Evolutionary conservation across 2,888 invertebrate species (phyloP).

Genomic region (Watsonalla binaria): DNA sequence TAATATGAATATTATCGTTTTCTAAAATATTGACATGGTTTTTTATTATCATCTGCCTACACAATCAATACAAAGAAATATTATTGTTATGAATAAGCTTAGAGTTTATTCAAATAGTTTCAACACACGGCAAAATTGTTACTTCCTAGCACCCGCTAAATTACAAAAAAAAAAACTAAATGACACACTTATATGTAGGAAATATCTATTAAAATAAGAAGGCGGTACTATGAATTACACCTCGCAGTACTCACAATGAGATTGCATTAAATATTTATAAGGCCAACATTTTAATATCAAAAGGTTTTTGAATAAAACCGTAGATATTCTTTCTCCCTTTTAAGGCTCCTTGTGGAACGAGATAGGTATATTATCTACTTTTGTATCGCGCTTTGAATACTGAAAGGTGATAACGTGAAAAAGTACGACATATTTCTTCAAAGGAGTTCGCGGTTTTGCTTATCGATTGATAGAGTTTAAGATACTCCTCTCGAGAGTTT

Average conservation of each 20-base stretch:
- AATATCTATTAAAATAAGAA: constrained; percentile 12
- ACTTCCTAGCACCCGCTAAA: too few species aligned
- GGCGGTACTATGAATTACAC: constrained; percentile 31
- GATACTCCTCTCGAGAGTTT: too few species aligned
- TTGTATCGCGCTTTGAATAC: neutral
- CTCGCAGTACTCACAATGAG: constrained; percentile 42
- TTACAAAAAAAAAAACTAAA: too few species aligned
- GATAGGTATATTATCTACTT: constrained; percentile 4
- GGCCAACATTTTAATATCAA: constrained; percentile 57
- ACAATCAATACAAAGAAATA: too few species aligned
- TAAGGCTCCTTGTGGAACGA: constrained; percentile 14
- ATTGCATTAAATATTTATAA: constrained; percentile 65
- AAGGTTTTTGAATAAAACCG: constrained; percentile 44
- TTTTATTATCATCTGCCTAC: too few species aligned
- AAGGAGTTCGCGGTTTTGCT: too few species aligned
- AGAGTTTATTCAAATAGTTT: too few species aligned
- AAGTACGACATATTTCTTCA: neutral
- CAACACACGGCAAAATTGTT: too few species aligned
- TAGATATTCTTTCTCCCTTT: constrained; percentile 34
- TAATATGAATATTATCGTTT: too few species aligned
- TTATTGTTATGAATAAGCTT: too few species aligned
- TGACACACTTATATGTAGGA: neutral
- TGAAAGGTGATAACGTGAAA: neutral
- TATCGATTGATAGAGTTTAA: too few species aligned
- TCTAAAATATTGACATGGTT: too few species aligned